Base-by-base conservation (phyloP, 2,113 vertebrate genomes). In the Equus przewalskii region DNA sequence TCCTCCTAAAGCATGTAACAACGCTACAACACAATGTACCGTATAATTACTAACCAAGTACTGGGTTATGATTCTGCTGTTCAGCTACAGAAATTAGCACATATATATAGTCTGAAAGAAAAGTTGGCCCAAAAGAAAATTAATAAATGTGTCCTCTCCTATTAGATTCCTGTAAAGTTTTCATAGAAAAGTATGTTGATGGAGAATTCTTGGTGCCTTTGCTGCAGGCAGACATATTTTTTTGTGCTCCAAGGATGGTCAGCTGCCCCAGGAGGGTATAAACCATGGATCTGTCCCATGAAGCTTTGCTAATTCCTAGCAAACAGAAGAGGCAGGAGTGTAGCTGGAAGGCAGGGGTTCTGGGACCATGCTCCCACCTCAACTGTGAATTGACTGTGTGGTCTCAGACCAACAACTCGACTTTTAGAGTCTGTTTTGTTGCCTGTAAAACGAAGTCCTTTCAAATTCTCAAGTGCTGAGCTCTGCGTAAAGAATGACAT, bases 11-110 rank as follows among this genome's bases (percentile, higher is more conserved):
- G 85, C 83, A 89, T 70, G 76, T 97, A 93, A 85, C 49, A 97
- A 44, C 73, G 13, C 56, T 85, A 75, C 7, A 72, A 79, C 79
- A 95, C 78, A 91, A 96, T 86, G 84, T 89, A 86, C 36, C 51
- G 9, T 97, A 83, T 97, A 93, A 97, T 98, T 97, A 97, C 16
- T 80, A 96, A 91, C 84, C 94, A 96, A 95, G 75, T 94, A 95
- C 82, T 92, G 93, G 83, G 69, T 95, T 96, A 56, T 84, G 89
- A 60, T 97, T 97, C 91, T 94, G 54, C 58, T 95, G 19, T 89
- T 91, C 73, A 33, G 13, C 72, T 85, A 51, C 24, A 94, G 64
- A 95, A 97, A 97, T 97, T 41, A 96, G 88, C 44, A 70, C 16
- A 33, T 46, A 70, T 41, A 56, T 79, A 54, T 24, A 83, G 54